Conservation (phyloP, 2,113 vertebrate species). For the Brevimyrus niger region DNA sequence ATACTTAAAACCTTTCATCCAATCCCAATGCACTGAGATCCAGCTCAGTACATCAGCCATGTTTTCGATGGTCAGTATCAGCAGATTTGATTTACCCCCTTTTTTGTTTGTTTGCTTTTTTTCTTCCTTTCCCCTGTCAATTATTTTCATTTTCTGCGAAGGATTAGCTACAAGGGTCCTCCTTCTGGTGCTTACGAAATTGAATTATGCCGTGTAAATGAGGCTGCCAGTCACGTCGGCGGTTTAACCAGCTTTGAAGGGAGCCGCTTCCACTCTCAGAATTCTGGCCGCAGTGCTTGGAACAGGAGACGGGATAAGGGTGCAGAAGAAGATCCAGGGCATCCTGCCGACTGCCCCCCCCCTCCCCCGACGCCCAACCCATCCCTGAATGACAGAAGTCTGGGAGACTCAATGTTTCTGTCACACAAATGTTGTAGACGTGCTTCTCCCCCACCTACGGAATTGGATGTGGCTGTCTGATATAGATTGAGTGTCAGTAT, state of each 20-base stretch:
- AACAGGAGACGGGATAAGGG: conserved; percentile 40
- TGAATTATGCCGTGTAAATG: conserved; percentile 22
- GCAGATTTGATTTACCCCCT: neutral
- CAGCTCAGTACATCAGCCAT: neutral
- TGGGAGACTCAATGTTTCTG: neutral
- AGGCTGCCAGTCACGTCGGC: conserved; percentile 17
- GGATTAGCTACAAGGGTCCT: conserved; percentile 12
- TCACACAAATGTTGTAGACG: conserved; percentile 13
- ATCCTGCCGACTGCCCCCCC: conserved; percentile 34
- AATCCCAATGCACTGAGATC: neutral
- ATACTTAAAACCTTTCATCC: neutral
- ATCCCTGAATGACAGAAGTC: conserved; percentile 22
- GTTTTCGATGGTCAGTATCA: neutral
- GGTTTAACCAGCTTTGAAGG: conserved; percentile 39
- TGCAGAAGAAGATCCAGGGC: conserved; percentile 39
- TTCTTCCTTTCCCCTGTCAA: neutral
- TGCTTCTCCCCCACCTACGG: conserved; percentile 2
- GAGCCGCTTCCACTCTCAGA: conserved; percentile 3
- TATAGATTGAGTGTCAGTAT: conserved; percentile 17
- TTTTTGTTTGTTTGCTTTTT: neutral
- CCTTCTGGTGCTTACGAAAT: conserved; percentile 26
- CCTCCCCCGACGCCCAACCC: conserved; percentile 27
- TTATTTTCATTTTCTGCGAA: neutral
- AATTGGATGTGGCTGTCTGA: conserved; percentile 36
- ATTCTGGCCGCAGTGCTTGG: conserved; percentile 19